Evolutionary conservation across 2,797 vertebrate genomes (phyloP).

Genomic region (Leptodactylus fallax): DNA sequence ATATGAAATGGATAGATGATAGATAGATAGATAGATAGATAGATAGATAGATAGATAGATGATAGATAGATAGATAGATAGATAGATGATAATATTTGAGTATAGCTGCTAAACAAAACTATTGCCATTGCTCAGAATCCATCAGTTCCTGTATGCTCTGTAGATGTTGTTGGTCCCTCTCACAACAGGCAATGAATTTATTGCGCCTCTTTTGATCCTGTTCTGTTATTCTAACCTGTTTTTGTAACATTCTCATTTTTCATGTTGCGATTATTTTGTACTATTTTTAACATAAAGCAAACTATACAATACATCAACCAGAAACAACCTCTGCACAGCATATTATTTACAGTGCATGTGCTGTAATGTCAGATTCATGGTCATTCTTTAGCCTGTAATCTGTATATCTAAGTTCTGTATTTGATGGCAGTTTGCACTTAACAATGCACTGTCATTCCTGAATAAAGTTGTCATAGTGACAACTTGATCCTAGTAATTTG

Average conservation of each 20-base stretch:
- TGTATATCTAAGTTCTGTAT: neutral
- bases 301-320: neutral
- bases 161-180: neutral
- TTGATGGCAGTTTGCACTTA: conserved; percentile 9
- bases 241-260: neutral
- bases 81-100: no score
- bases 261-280: neutral
- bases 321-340: neutral
- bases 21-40: no score
- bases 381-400: neutral
- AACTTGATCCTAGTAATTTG: neutral
- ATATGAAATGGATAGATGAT: no score
- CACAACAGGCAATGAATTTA: no score
- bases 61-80: no score
- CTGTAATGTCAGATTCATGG: neutral
- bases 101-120: no score
- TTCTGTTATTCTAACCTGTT: neutral
- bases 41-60: no score
- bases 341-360: neutral
- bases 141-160: neutral
- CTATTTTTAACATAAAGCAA: neutral
- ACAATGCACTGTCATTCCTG: neutral
- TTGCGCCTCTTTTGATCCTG: no score
- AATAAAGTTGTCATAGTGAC: neutral
- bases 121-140: no score